Evolutionary conservation across 92 coral and sea anemone species (phyloP).

Genomic region (Pocillopora meandrina): DNA sequence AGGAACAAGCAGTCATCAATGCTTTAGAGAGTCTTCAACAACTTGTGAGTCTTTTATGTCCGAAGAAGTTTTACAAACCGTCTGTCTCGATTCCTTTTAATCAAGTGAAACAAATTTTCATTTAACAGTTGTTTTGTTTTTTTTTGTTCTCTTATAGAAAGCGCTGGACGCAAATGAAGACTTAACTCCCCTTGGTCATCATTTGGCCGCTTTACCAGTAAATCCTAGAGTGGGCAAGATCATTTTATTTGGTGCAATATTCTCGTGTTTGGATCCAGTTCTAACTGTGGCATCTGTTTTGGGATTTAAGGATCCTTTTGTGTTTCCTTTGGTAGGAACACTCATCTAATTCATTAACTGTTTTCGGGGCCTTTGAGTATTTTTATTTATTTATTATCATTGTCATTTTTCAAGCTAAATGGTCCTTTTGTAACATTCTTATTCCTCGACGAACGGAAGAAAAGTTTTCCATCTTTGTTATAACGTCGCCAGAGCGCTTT

Average conservation of each 20-base stretch:
- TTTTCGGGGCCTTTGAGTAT: too few relatives aligned
- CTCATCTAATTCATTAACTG: background rate
- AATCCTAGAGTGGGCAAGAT: conserved; percentile 97
- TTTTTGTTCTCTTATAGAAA: conserved; percentile 50
- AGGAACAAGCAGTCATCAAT: conserved; percentile 76
- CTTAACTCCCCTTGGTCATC: conserved; percentile 94
- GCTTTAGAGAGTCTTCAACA: conserved; percentile 84
- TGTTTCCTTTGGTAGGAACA: conserved; percentile 79
- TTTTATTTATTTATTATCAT: too few relatives aligned
- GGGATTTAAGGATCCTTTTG: conserved; percentile 96
- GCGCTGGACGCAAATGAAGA: conserved; percentile 82
- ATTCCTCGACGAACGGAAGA: too few relatives aligned
- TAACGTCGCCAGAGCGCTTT: too few relatives aligned
- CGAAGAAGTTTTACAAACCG: background rate
- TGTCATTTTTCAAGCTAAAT: too few relatives aligned
- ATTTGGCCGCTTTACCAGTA: conserved; percentile 92
- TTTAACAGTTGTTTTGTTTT: background rate
- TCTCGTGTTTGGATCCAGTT: conserved; percentile 98
- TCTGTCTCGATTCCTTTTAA: too few relatives aligned
- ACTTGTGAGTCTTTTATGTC: conserved; percentile 57
- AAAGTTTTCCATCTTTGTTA: too few relatives aligned
- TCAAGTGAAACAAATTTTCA: too few relatives aligned
- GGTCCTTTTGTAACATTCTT: too few relatives aligned
- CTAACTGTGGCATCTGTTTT: conserved; percentile 90
- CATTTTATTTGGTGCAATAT: conserved; percentile 93